Evolutionary conservation across 2,113 vertebrate genomes (phyloP).

Genomic region (Malurus cyaneus): DNA sequence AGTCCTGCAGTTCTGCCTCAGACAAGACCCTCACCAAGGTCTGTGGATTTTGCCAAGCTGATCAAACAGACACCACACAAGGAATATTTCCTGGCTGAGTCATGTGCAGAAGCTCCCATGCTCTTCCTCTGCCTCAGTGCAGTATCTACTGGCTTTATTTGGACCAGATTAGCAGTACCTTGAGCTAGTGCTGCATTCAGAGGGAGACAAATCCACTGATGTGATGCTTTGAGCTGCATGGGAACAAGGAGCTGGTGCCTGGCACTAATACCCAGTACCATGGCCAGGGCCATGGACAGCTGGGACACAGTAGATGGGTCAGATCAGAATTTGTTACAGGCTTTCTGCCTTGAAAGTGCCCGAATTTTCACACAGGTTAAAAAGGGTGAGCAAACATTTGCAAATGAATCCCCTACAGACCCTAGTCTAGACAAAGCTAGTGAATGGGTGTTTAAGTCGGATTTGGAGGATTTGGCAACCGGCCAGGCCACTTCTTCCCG

Average conservation of each 20-base stretch:
- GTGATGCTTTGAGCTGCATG: background rate
- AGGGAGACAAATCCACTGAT: background rate
- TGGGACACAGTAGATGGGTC: background rate
- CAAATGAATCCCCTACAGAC: background rate
- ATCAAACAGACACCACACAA: background rate
- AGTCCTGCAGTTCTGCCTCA: background rate
- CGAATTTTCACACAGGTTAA: background rate
- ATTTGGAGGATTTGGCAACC: slow-evolving; percentile 5
- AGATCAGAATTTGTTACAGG: background rate
- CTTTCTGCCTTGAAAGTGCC: background rate
- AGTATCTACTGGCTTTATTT: background rate
- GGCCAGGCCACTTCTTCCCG: background rate
- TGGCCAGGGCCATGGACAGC: accelerated
- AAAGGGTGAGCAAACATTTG: slow-evolving; percentile 20
- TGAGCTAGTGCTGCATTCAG: background rate
- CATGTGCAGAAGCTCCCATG: background rate
- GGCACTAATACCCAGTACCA: background rate
- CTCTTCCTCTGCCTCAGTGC: background rate
- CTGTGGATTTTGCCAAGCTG: background rate
- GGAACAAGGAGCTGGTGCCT: background rate
- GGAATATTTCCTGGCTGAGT: background rate
- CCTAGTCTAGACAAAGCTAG: slow-evolving; percentile 1
- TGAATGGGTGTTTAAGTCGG: background rate
- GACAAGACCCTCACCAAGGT: background rate
- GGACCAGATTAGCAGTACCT: background rate